These are phyloP conservation scores for Isichthys henryi DNA, from an alignment of 2,113 vertebrate genomes.

Conservation along the genomic window DNA sequence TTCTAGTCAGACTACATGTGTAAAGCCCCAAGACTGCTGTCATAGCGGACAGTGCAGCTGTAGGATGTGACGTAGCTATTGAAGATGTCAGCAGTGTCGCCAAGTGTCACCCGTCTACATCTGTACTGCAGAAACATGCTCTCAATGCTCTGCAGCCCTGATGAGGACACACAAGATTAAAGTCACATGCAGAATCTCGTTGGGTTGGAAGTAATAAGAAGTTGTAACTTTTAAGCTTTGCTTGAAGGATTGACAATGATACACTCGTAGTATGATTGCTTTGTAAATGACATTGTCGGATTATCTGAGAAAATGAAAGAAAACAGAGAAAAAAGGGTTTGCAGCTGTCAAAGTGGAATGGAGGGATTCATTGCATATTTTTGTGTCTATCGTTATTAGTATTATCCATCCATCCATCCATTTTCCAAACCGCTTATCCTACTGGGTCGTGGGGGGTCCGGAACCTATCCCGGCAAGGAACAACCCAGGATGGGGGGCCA, in stretches of 20 bases:
- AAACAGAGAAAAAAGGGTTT: no score
- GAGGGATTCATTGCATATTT: neutral
- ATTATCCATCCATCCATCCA: no score
- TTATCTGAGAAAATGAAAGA: no score
- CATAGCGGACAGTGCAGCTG: neutral
- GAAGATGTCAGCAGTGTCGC: neutral
- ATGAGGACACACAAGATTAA: neutral
- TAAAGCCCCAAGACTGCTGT: neutral
- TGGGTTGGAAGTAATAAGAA: neutral
- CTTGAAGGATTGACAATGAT: neutral
- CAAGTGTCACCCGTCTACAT: neutral
- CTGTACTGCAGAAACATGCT: neutral
- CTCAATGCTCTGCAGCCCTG: neutral
- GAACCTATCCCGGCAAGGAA: no score
- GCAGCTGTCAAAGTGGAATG: neutral
- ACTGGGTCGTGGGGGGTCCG: no score
- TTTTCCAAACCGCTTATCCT: no score
- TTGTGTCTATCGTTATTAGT: no score
- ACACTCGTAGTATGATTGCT: neutral
- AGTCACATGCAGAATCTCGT: neutral
- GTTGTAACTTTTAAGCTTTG: neutral
- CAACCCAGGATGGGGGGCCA: no score
- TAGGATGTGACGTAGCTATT: neutral
- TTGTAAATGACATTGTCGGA: neutral
- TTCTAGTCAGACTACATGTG: neutral